Base-by-base conservation (phyloP, 2,797 vertebrate species). In the Tadarida brasiliensis region DNA sequence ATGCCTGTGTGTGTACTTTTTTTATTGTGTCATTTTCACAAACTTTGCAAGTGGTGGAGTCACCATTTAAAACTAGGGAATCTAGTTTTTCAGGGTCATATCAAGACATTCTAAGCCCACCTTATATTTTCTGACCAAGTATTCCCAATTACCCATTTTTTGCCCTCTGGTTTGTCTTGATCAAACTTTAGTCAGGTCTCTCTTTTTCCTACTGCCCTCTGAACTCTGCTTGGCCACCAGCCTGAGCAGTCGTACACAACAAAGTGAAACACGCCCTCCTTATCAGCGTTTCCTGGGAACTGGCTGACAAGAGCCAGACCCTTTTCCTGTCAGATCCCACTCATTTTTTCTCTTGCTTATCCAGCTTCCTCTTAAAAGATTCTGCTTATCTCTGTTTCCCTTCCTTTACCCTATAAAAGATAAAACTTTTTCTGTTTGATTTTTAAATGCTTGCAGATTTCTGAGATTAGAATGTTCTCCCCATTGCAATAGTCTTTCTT, bases 391-490 rank as follows among this genome's bases (percentile, higher is more conserved):
- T 83, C 56, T 86, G 17, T 68, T 94, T 91, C 47, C 26, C 17
- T 71, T 91, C 33, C 49, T 65, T 65, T 87, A 35, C 11, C 51
- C 19, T 76, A 14, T n/a, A 65, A 26, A 68, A 65, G 88, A 73
- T 71, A 77, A 80, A 1, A 1, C 6, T 20, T 91, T 91, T 81
- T 73, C 35, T 73, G 35, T 80, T 73, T 56, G 74, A 90, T 30
- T 91, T 71, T 56, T 61, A 86, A 39, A 65, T 71, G 67, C 57
- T 91, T 94, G 30, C 8, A 81, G 65, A 81, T 81, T 65, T 24
- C 56, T 80, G 82, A 80, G 44, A 20, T 86, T 49, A 86, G 61
- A n/a, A 14, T 35, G 5, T 68, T 83, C 35, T 94, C 28, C 24
- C 35, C 47, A 35, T 44, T 67, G 33, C 54, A 70, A 15, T 70